Base-by-base conservation (phyloP, 2,113 vertebrate species). In the Micromys minutus region DNA sequence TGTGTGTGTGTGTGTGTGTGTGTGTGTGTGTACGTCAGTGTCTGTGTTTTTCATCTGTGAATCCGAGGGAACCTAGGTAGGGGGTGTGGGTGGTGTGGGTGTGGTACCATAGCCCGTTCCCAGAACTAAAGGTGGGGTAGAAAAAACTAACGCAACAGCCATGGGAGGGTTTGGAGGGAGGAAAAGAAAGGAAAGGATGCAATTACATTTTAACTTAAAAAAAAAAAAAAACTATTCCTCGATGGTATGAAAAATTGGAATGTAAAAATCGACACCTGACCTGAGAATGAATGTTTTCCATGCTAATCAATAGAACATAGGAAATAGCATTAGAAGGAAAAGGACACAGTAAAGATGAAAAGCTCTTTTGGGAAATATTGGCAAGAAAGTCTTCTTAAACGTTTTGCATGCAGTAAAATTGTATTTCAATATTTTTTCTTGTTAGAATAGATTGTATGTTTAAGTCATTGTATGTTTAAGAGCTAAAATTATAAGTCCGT, bases 231-330 rank as follows among this genome's bases (percentile, higher is more conserved):
- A 34, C 34, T 93, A 21, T 45, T 94, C 47, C 57, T 92, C 89
- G 59, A 5, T 52, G 22, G 22, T 76, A 59, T 86, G 72, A 79
- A 81, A 94, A 96, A 79, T 42, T 86, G 50, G 84, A 89, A 83
- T 34, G 10, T n/a, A 71, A 93, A 95, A 86, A 59, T 29, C 29
- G 45, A 93, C 45, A 85, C 65, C 65, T 77, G 5, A 22, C 36
- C 74, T 93, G 74, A 71, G 67, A 89, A 94, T 2, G 84, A 47
- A 86, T 11, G 13, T 72, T 93, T 95, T 24, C 93, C 92, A 92
- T 92, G 31, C 19, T 77, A 65, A 92, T 81, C 31, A 81, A 95
- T 3, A 63, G 12, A 89, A 31, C 16, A 31, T 7, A 84, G 90
- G 96, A 92, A 79, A 36, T 71, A 90, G 63, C 59, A 65, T 31